phyloP scores from a whole-genome alignment of 2,797 vertebrate genomes.

The Crossoptilon crossoptilon region DNA sequence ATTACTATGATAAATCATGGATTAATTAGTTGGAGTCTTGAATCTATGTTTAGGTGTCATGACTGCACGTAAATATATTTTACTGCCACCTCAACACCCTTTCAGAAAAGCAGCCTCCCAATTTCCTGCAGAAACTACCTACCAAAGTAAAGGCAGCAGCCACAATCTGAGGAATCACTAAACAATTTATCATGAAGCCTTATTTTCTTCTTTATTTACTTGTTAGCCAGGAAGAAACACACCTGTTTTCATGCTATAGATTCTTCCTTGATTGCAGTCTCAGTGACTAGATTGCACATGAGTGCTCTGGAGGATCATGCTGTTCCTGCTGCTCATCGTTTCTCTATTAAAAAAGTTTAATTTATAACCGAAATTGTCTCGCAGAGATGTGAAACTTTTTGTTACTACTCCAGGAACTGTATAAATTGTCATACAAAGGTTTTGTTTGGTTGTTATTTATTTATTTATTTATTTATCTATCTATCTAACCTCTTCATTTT shows the following conservation, averaged over 20 bases:
- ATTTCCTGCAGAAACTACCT: neutral
- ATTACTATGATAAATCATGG: neutral
- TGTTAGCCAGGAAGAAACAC: slow-evolving; percentile 16
- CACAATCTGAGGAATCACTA: neutral
- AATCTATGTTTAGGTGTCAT: neutral
- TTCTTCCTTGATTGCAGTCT: slow-evolving; percentile 11
- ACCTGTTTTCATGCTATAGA: neutral
- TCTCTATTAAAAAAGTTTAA: slow-evolving; percentile 22
- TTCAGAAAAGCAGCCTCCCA: neutral
- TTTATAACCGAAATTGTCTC: slow-evolving; percentile 25
- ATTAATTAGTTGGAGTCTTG: neutral
- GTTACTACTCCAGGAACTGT: neutral
- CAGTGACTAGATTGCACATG: neutral
- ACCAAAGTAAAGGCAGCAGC: neutral
- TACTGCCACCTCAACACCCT: neutral
- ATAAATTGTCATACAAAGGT: neutral
- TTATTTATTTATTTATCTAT: accelerated
- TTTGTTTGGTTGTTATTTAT: neutral
- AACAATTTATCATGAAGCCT: neutral
- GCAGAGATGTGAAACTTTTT: neutral
- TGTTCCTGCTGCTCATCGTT: neutral
- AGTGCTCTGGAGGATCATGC: neutral
- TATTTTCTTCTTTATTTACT: slow-evolving; percentile 3
- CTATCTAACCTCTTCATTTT: neutral
- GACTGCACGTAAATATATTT: neutral